These are phyloP conservation scores for Sebastes taczanowskii DNA, from an alignment of 2,797 vertebrate species.

Conservation along the genomic window DNA sequence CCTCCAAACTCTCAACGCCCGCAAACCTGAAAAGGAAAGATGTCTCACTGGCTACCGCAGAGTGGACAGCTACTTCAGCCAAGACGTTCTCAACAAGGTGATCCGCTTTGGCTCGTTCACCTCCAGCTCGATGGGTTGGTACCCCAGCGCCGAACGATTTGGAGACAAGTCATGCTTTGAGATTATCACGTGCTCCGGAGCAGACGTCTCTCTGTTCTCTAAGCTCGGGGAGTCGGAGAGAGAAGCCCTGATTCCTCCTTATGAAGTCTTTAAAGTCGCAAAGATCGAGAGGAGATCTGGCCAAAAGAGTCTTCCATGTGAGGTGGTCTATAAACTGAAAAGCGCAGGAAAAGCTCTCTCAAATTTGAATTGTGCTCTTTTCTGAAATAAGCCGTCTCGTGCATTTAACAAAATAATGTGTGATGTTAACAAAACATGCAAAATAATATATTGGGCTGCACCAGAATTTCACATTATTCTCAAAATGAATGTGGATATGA, in stretches of 20 bases:
- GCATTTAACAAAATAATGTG: neutral
- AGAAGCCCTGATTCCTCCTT: conserved; percentile 61
- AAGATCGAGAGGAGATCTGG: conserved; percentile 7
- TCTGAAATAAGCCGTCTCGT: neutral
- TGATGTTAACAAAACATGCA: neutral
- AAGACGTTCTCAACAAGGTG: conserved; percentile 17
- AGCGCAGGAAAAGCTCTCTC: conserved; percentile 23
- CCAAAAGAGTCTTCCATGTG: conserved; percentile 33
- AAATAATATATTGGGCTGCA: neutral
- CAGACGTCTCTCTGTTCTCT: conserved; percentile 51
- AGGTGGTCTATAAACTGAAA: conserved; percentile 49
- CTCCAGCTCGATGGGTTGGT: conserved; percentile 45
- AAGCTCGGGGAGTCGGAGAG: conserved; percentile 19
- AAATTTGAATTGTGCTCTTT: conserved; percentile 45
- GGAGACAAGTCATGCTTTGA: conserved; percentile 61
- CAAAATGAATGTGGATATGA: neutral
- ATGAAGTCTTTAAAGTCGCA: conserved; percentile 59
- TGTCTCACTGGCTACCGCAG: conserved; percentile 43
- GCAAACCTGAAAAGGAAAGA: neutral
- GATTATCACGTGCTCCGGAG: conserved; percentile 45
- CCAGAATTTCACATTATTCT: neutral
- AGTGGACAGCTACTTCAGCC: conserved; percentile 21
- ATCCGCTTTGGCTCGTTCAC: conserved; percentile 63
- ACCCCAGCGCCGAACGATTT: neutral
- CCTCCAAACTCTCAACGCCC: conserved; percentile 44